Evolutionary conservation across 2,113 vertebrate genomes (phyloP).

Genomic region (Fukomys damarensis): DNA sequence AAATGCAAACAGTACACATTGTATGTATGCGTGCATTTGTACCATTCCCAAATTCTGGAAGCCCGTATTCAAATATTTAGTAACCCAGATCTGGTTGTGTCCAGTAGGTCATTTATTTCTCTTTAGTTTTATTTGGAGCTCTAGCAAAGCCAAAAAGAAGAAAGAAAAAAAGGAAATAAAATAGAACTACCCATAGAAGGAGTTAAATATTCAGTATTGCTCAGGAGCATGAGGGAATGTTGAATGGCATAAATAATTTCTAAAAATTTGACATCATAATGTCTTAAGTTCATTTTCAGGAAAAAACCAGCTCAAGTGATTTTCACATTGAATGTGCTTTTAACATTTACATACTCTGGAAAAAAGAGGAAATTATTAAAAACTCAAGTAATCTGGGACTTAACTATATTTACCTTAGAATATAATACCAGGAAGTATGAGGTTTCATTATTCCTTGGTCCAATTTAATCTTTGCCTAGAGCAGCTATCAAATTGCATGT

Average conservation of each 20-base stretch:
- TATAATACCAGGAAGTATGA: constrained; percentile 73
- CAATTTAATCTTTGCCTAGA: constrained; percentile 77
- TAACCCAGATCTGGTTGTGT: constrained; percentile 75
- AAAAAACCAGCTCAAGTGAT: constrained; percentile 54
- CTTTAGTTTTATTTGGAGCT: constrained; percentile 75
- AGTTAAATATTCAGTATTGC: constrained; percentile 71
- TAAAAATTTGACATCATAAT: constrained; percentile 47
- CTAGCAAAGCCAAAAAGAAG: constrained; percentile 74
- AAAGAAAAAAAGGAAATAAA: constrained; percentile 62
- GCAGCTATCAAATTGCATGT: constrained; percentile 52
- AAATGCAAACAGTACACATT: constrained; percentile 75
- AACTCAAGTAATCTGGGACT: constrained; percentile 45
- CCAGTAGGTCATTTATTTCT: constrained; percentile 70
- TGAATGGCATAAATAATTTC: constrained; percentile 54
- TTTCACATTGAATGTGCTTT: constrained; percentile 27
- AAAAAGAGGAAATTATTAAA: constrained; percentile 78
- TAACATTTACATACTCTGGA: constrained; percentile 71
- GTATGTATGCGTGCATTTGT: constrained; percentile 65
- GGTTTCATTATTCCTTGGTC: constrained; percentile 68
- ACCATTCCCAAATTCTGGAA: constrained; percentile 81
- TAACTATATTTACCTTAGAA: constrained; percentile 69
- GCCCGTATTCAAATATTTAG: constrained; percentile 73
- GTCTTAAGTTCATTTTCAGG: constrained; percentile 28
- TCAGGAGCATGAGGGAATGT: constrained; percentile 23
- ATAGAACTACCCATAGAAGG: constrained; percentile 77